These are phyloP conservation scores for Thaleichthys pacificus DNA, from an alignment of 2,797 vertebrate genomes.

Conservation along the genomic window DNA sequence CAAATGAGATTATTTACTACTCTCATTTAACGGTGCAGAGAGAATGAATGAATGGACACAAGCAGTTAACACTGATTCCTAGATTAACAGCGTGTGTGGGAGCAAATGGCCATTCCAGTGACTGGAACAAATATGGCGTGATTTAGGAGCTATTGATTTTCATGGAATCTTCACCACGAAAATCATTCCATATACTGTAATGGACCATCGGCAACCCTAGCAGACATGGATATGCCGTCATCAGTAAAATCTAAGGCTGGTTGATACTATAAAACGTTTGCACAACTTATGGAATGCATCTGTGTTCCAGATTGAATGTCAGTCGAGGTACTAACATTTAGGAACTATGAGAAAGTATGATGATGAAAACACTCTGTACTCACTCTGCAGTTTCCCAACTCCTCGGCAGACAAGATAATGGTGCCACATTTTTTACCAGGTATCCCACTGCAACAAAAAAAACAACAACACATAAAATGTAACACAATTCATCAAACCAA, in stretches of 20 bases:
- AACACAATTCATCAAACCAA: background rate
- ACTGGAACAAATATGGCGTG: conserved; percentile 40
- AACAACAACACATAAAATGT: conserved; percentile 6
- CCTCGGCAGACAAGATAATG: conserved; percentile 89
- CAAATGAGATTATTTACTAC: conserved; percentile 66
- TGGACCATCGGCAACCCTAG: conserved; percentile 34
- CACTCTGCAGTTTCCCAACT: conserved; percentile 93
- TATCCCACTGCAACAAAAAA: conserved; percentile 77
- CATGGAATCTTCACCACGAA: conserved; percentile 41
- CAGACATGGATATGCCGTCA: background rate
- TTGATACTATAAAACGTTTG: too few relatives aligned
- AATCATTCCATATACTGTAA: conserved; percentile 43
- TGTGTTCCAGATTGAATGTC: too few relatives aligned
- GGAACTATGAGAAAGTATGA: too few relatives aligned
- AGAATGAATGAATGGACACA: conserved; percentile 59
- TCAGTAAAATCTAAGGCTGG: too few relatives aligned
- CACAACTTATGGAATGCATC: too few relatives aligned
- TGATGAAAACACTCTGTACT: conserved; percentile 58
- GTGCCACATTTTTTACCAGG: conserved; percentile 91
- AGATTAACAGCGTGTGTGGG: conserved; percentile 37
- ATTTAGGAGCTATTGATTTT: conserved; percentile 56
- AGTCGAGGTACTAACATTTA: too few relatives aligned
- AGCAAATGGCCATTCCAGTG: conserved; percentile 45
- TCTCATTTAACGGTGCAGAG: conserved; percentile 58
- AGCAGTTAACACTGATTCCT: conserved; percentile 59